Base-by-base conservation (phyloP, 2,113 vertebrate species). In the Butorides virescens region DNA sequence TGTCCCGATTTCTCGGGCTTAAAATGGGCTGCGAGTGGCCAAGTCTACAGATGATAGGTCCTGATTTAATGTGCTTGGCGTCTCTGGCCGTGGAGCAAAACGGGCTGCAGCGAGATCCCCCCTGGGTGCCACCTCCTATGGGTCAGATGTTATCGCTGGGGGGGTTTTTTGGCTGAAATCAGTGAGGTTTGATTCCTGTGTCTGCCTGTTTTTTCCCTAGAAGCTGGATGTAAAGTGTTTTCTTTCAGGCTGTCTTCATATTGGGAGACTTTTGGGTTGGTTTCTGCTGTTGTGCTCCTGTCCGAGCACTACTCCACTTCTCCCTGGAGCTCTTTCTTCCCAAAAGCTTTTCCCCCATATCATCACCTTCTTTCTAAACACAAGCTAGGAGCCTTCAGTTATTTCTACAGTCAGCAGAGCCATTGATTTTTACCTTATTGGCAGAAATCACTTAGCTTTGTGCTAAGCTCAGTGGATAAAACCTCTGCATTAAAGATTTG, bases 241-340 rank as follows among this genome's bases (percentile, higher is more conserved):
- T 75, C 34, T n/a, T 66, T 29, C 27, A 6, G 37, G 21, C 12
- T 26, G 8, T 8, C 30, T 70, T 53, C 7, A 3, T 2, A 1
- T 20, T 19, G 9, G 37, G 58, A 47, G 37, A 8, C 7, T 46
- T 47, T 10, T 0, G 19, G 11, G 42, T 32, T 20, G 30, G 47
- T 72, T 56, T 74, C 17, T 15, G 30, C n/a, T 50, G n/a, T 16
- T 10, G 2, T 11, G n/a, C 22, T 81, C 22, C 23, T 19, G 21
- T 19, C 46, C 21, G 10, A 62, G 20, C 15, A 4, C 7, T 5
- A 1, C 18, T 44, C 25, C 0, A 1, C 34, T 61, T 26, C 23
- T 47, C 53, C 11, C 15, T 1, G 2, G 44, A 44, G 23, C 56
- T 62, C 39, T 11, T 30, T 10, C 12, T 46, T 68, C 52, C 63